Evolutionary conservation across 2,888 invertebrate species (phyloP).

Genomic region (Phaonia tiefii): DNA sequence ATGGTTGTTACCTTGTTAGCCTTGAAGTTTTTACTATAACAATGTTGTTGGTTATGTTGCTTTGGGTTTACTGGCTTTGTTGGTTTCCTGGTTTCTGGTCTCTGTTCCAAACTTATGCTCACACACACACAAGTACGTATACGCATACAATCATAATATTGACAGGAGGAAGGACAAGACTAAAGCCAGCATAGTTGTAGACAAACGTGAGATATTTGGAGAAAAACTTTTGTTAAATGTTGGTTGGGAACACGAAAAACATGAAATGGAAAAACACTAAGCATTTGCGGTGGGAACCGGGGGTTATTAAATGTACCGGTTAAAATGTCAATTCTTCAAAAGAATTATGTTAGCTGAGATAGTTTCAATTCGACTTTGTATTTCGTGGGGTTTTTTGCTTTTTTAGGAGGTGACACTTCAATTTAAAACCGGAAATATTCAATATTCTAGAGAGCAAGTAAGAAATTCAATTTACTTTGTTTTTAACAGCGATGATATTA

Average conservation of each 20-base stretch:
- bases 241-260: background rate
- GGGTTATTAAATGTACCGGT: constrained; percentile 43
- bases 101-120: background rate
- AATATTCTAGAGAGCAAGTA: background rate
- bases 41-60: constrained; percentile 48
- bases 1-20: constrained; percentile 55
- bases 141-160: constrained; percentile 19
- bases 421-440: constrained; percentile 44
- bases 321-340: constrained; percentile 37
- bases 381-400: background rate
- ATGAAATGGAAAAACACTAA: background rate
- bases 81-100: constrained; percentile 1
- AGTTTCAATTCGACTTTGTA: constrained; percentile 33
- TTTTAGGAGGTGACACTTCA: constrained; percentile 23
- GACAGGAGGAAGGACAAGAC: background rate
- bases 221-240: constrained; percentile 23
- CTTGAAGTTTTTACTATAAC: constrained; percentile 51
- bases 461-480: constrained; percentile 19
- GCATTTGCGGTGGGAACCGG: no score
- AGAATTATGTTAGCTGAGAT: constrained; percentile 48
- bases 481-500: no score
- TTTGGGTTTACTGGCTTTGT: constrained; percentile 30
- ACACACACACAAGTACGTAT: constrained; percentile 34
- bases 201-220: constrained; percentile 24
- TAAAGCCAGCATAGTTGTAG: constrained; percentile 23